phyloP scores from a whole-genome alignment of 2,797 vertebrate genomes.

The Gymnoscopelus microlampas region DNA sequence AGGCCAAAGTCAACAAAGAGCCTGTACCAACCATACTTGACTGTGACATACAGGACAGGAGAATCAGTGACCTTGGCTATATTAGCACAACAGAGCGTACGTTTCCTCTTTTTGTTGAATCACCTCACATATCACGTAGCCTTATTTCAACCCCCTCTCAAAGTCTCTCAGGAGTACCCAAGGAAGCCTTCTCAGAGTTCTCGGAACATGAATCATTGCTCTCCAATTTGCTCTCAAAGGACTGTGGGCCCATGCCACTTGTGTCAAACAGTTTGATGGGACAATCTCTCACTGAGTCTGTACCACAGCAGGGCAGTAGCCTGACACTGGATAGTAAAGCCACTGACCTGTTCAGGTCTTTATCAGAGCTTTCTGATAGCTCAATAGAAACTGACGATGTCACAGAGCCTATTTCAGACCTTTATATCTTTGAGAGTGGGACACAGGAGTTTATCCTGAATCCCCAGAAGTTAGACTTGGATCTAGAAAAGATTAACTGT shows the following conservation, averaged over 20 bases:
- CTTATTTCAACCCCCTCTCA: slow-evolving; percentile 9
- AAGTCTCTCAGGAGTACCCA: no score
- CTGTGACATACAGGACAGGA: slow-evolving; percentile 1
- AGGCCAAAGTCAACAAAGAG: slow-evolving; percentile 9
- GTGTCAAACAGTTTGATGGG: slow-evolving; percentile 23
- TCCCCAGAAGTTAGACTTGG: slow-evolving; percentile 4
- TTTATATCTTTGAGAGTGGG: slow-evolving; percentile 74
- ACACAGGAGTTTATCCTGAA: slow-evolving; percentile 55
- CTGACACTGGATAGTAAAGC: slow-evolving; percentile 13
- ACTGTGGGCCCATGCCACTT: slow-evolving; percentile 1
- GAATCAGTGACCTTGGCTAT: slow-evolving; percentile 21
- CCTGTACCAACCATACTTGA: background rate
- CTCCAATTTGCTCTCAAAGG: slow-evolving; percentile 23
- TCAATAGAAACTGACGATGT: slow-evolving; percentile 41
- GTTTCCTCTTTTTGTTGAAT: slow-evolving; percentile 28
- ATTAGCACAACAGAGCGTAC: slow-evolving; percentile 31
- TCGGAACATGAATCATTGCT: slow-evolving; percentile 17
- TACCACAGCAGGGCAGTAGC: slow-evolving; percentile 6
- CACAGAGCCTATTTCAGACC: slow-evolving; percentile 50
- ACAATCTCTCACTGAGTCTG: slow-evolving; percentile 20
- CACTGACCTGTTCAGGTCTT: slow-evolving; percentile 17
- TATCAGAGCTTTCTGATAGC: slow-evolving; percentile 53
- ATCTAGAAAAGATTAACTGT: slow-evolving; percentile 37
- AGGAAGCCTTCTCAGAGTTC: slow-evolving; percentile 20
- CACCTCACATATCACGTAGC: slow-evolving; percentile 32